A percentile compares a stretch with the other conserved stretches of the same genome.
Conservation (phyloP, 92 coral and sea anemone species). For the Epizoanthus illoricatus region DNA sequence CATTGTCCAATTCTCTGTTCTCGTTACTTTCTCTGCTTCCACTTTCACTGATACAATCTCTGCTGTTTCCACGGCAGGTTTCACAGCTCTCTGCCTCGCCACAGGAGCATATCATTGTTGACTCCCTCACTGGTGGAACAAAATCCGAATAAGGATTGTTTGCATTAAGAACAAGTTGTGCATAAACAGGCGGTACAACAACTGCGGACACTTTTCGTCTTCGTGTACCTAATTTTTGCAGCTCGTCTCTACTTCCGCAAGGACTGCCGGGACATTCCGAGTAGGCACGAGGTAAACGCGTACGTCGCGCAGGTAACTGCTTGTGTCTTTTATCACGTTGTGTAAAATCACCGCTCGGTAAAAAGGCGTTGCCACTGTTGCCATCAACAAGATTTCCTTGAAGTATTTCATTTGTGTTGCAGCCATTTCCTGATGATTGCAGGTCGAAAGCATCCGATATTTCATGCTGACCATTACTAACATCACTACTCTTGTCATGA, state of each 20-base stretch:
- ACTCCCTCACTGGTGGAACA: slow-evolving; percentile 82
- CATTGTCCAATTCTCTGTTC: not conserved
- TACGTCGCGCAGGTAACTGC: not conserved
- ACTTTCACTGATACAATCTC: slow-evolving; percentile 13
- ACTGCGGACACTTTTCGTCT: slow-evolving; percentile 71
- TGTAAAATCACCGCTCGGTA: slow-evolving; percentile 6
- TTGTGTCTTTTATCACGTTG: not conserved
- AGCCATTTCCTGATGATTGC: not conserved
- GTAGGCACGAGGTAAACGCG: not conserved
- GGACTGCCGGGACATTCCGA: slow-evolving; percentile 51
- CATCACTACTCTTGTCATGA: not conserved
- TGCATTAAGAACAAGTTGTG: slow-evolving; percentile 68
- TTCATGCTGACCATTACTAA: not conserved
- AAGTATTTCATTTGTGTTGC: not conserved
- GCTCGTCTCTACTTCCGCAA: slow-evolving; percentile 47
- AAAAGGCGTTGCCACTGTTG: not conserved
- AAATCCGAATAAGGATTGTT: slow-evolving; percentile 82
- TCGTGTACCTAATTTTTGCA: slow-evolving; percentile 32
- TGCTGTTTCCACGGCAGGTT: slow-evolving; percentile 34
- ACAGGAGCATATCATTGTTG: slow-evolving; percentile 70
- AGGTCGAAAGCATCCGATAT: not conserved
- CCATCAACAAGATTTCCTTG: not conserved
- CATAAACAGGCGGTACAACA: slow-evolving; percentile 79
- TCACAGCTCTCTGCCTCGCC: slow-evolving; percentile 55
- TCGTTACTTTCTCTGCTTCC: slow-evolving; percentile 22